phyloP scores from a whole-genome alignment of 2,797 vertebrate genomes.

The Philypnodon macrostomus region DNA sequence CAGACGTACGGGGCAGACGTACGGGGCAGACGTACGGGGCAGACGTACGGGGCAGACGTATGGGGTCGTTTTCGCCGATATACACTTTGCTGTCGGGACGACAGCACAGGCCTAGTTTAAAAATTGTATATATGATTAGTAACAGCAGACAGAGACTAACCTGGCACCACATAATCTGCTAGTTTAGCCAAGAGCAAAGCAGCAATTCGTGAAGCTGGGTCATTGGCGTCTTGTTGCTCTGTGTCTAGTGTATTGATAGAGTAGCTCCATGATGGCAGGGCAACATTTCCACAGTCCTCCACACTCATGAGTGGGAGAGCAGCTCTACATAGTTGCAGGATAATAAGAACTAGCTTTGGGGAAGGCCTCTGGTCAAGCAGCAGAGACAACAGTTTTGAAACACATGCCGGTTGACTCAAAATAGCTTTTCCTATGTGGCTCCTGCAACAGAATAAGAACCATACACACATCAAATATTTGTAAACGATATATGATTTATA shows the following conservation, averaged over 20 bases:
- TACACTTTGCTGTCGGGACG: too few species aligned
- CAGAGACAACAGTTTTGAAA: conserved; percentile 95
- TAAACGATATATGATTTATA: too few species aligned
- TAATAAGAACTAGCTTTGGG: conserved; percentile 97
- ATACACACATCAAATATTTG: not conserved
- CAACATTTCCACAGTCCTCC: conserved; percentile 96
- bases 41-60: too few species aligned
- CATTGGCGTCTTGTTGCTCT: conserved; percentile 91
- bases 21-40: too few species aligned
- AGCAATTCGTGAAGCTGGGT: conserved; percentile 95
- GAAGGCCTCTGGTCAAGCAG: conserved; percentile 96
- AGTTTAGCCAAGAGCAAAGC: conserved; percentile 92
- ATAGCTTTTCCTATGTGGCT: conserved; percentile 98
- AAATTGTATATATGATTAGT: too few species aligned
- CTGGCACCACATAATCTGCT: conserved; percentile 97
- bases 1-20: too few species aligned
- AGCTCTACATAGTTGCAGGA: conserved; percentile 93
- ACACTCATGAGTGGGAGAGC: conserved; percentile 98
- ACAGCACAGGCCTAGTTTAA: too few species aligned
- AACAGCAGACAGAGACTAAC: too few species aligned
- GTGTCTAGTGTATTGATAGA: conserved; percentile 89
- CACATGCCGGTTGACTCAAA: conserved; percentile 96
- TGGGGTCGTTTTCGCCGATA: too few species aligned
- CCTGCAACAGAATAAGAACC: conserved; percentile 68
- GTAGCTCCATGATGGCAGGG: conserved; percentile 96